A percentile compares a stretch with the other conserved stretches of the same genome.
Evolutionary conservation across 1,140 invertebrate species (phyloP).

Genomic region (Nebria ingens): DNA sequence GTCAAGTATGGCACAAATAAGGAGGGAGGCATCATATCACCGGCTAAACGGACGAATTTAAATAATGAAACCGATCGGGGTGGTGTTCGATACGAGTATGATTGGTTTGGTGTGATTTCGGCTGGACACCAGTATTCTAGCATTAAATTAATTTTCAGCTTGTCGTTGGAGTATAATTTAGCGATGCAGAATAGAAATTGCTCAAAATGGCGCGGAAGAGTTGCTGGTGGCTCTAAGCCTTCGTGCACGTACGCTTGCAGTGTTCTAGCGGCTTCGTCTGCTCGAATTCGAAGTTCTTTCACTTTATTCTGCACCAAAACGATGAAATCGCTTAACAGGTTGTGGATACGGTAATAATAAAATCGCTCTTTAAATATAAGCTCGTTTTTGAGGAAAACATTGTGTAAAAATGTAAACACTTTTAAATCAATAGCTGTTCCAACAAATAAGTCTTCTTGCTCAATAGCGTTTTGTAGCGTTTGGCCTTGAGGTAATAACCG

Average conservation of each 20-base stretch:
- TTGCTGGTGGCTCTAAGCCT: constrained; percentile 66
- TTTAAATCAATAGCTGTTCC: constrained; percentile 68
- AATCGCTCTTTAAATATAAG: constrained; percentile 68
- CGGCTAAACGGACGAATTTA: constrained; percentile 82
- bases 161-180: constrained; percentile 67
- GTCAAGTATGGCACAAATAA: constrained; percentile 80
- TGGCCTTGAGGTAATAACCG: constrained; percentile 44
- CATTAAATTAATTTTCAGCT: constrained; percentile 55
- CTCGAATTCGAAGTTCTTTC: constrained; percentile 69
- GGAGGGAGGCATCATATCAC: constrained; percentile 74
- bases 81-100: constrained; percentile 28
- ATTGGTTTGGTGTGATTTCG: constrained; percentile 36
- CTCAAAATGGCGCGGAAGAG: constrained; percentile 72
- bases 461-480: constrained; percentile 34
- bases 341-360: constrained; percentile 74
- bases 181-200: constrained; percentile 68
- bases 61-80: constrained; percentile 67
- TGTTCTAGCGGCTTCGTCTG: constrained; percentile 80
- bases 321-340: constrained; percentile 85
- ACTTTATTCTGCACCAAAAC: constrained; percentile 85
- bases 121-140: constrained; percentile 76
- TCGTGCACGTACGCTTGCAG: constrained; percentile 70
- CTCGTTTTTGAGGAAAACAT: constrained; percentile 59
- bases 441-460: constrained; percentile 66
- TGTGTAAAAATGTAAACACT: constrained; percentile 68